A percentile compares a stretch with the other conserved stretches of the same genome.
Evolutionary conservation across 1,140 invertebrate genomes (phyloP).

Genomic region (Centruroides sculpturatus): DNA sequence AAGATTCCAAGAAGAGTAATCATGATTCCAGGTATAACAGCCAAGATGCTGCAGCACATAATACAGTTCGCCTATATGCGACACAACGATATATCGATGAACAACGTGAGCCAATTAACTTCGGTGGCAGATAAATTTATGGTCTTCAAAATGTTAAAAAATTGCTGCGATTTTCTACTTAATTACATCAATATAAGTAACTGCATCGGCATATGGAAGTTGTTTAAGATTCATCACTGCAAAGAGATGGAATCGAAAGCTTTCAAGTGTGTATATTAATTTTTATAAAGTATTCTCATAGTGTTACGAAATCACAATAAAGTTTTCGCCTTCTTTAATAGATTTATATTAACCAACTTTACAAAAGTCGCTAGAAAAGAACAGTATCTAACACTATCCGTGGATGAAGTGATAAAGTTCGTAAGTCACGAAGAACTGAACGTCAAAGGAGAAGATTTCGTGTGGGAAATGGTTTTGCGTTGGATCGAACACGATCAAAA

Average conservation of each 20-base stretch:
- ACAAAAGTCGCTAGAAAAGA: background rate
- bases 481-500: constrained; percentile 42
- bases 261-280: no score
- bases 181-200: constrained; percentile 40
- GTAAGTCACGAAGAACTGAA: constrained; percentile 51
- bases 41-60: constrained; percentile 53
- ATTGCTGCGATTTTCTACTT: constrained; percentile 43
- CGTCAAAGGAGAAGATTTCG: constrained; percentile 46
- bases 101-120: constrained; percentile 37
- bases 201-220: constrained; percentile 49
- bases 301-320: no score
- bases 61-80: constrained; percentile 64
- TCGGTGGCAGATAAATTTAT: constrained; percentile 45
- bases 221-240: constrained; percentile 51
- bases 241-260: constrained; percentile 17
- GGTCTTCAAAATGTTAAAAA: constrained; percentile 55
- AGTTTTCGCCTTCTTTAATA: background rate
- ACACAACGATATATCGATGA: background rate
- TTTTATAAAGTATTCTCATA: no score
- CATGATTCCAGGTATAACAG: constrained; percentile 53
- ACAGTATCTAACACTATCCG: constrained; percentile 37
- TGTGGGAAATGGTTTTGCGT: constrained; percentile 46
- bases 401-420: constrained; percentile 39
- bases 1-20: constrained; percentile 47
- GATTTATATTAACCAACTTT: background rate